phyloP scores from a whole-genome alignment of 2,113 vertebrate species.

The Delphinapterus leucas region DNA sequence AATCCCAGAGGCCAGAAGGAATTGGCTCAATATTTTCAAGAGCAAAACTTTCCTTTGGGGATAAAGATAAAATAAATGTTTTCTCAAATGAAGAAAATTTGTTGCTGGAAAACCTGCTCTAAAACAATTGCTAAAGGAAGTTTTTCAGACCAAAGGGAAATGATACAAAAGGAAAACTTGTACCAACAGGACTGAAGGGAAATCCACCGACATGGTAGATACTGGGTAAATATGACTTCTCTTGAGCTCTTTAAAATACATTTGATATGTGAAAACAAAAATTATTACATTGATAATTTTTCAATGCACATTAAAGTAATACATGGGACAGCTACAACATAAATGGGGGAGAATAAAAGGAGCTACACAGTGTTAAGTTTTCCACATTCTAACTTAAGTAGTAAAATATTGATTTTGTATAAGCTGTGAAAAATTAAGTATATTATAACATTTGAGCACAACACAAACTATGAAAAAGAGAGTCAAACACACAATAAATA shows the following conservation, averaged over 20 bases:
- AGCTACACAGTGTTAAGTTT: background rate
- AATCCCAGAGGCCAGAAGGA: background rate
- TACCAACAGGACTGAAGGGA: background rate
- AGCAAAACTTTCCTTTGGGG: background rate
- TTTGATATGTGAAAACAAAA: background rate
- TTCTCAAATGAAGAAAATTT: background rate
- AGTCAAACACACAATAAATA: background rate
- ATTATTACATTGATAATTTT: background rate
- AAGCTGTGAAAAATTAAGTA: background rate
- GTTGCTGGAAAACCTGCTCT: background rate
- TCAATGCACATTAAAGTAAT: background rate
- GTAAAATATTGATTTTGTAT: conserved; percentile 1
- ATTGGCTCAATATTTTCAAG: background rate
- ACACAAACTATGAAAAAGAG: background rate
- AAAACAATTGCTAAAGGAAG: background rate
- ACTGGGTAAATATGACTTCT: background rate
- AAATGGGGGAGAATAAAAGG: background rate
- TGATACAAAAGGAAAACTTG: background rate
- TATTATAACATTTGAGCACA: background rate
- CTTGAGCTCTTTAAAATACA: background rate
- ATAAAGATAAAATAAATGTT: background rate
- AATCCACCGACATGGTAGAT: background rate
- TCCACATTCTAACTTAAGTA: background rate
- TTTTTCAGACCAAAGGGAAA: background rate
- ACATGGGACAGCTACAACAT: background rate